Evolutionary conservation across 2,113 vertebrate species (phyloP), one percentile per base, ranked within the genome.

Genomic region (Verasper variegatus): DNA sequence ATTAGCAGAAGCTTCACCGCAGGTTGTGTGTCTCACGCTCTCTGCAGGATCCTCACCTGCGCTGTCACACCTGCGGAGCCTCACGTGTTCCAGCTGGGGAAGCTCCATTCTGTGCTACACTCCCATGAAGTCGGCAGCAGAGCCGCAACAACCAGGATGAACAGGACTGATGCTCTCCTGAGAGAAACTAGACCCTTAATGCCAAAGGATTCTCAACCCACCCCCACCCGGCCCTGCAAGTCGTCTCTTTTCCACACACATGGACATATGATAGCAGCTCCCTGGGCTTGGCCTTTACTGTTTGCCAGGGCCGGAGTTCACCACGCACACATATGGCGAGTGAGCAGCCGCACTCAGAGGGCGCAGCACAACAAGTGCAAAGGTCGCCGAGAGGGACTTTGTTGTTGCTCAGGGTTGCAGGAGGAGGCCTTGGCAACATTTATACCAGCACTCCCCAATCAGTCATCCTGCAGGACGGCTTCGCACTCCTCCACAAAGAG

Each of bases 181-280:
- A 87, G 89, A 86, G 83, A 86, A 83, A 82, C 88, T 0, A 68
- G 89, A 68, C 24, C 63, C 68, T 51, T 71, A 45, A 61, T 69
- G 86, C 74, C 68, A 52, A 63, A 82, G 79, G 51, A 66, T 81
- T 83, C 76, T 54, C 65, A 37, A 31, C 51, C 71, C 76, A 42
- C 57, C 60, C 64, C 78, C 69, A 40, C 56, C 54, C 47, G 27
- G 11, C 0, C 17, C n/a, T 24, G 12, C n/a, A 15, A 54, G 68
- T 73, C 54, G 18, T 82, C 64, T 76, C 55, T 49, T 64, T 63
- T 35, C 61, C 52, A 14, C 60, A 69, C 80, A 86, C 76, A 74
- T 56, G 73, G 93, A 92, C 83, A 94, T 88, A 87, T 84, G 93
- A 95, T 93, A 91, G 87, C 84, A 81, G 78, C 79, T 64, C 57